A percentile compares a stretch with the other conserved stretches of the same genome.
These are phyloP conservation scores for Menidia menidia DNA, from an alignment of 2,797 vertebrate species.

Conservation along the genomic window DNA sequence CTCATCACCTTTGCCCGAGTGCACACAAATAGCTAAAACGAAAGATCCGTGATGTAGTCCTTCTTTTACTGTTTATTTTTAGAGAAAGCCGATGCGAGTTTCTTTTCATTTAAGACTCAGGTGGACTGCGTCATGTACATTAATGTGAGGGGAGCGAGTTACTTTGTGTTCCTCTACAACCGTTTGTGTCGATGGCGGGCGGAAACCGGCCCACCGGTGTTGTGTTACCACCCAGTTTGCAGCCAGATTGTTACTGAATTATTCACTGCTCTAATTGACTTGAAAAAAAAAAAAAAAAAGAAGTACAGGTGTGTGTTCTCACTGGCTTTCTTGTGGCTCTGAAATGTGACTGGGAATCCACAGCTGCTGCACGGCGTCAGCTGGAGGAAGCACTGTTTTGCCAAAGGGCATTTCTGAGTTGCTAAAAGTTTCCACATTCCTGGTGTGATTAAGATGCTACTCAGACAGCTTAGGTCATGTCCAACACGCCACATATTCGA, in stretches of 20 bases:
- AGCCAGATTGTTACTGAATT: too few species aligned
- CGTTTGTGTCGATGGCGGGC: too few species aligned
- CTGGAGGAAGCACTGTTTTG: constrained; percentile 10
- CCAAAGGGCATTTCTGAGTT: constrained; percentile 28
- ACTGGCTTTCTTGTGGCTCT: neutral
- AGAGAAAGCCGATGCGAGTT: too few species aligned
- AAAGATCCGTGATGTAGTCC: neutral
- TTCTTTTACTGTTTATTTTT: neutral
- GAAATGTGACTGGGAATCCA: neutral
- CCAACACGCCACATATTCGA: neutral
- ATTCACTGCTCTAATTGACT: too few species aligned
- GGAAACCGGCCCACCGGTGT: too few species aligned
- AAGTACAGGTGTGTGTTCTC: neutral
- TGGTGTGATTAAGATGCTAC: constrained; percentile 1
- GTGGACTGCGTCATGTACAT: too few species aligned
- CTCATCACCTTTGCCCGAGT: neutral
- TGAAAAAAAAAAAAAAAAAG: too few species aligned
- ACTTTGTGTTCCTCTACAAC: too few species aligned
- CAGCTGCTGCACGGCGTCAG: neutral
- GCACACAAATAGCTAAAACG: neutral
- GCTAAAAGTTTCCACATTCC: constrained; percentile 2
- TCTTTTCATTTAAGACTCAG: too few species aligned
- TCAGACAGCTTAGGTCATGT: constrained; percentile 8
- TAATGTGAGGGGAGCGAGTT: too few species aligned
- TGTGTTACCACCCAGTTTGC: too few species aligned